Percentiles rank a stretch among this genome's conserved stretches.
Evolutionary conservation across 1,140 invertebrate genomes (phyloP).

Genomic region (Atta colombica): DNA sequence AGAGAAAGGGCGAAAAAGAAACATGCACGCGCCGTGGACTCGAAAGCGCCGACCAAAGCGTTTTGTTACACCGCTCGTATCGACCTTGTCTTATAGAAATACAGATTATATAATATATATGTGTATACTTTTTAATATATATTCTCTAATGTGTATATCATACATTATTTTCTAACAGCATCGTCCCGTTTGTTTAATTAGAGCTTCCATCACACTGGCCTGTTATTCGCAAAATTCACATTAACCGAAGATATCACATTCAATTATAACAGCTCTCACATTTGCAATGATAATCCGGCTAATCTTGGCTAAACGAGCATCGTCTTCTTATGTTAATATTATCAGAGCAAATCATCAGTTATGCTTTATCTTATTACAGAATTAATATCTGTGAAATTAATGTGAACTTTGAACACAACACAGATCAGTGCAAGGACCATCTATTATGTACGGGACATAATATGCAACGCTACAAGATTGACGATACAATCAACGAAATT

Average conservation of each 20-base stretch:
- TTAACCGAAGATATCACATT: not conserved
- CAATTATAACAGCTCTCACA: not conserved
- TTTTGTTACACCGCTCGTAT: conserved; percentile 78
- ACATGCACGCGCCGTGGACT: conserved; percentile 77
- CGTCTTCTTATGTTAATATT: conserved; percentile 58
- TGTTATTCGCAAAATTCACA: conserved; percentile 44
- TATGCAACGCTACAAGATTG: not conserved
- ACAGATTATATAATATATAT: conserved; percentile 37
- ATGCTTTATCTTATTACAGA: conserved; percentile 37
- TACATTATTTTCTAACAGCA: conserved; percentile 65
- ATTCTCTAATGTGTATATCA: conserved; percentile 13
- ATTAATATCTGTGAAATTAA: conserved; percentile 37
- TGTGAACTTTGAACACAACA: conserved; percentile 38
- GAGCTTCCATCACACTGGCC: not conserved
- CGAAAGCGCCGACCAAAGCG: conserved; percentile 78
- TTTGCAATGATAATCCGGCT: conserved; percentile 24
- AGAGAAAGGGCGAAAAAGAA: conserved; percentile 67
- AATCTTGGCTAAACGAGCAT: conserved; percentile 2
- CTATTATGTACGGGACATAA: conserved; percentile 20
- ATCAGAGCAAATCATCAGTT: conserved; percentile 31
- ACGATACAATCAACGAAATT: conserved; percentile 10
- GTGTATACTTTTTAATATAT: not conserved
- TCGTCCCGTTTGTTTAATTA: conserved; percentile 26
- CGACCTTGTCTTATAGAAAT: conserved; percentile 49
- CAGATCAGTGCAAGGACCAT: conserved; percentile 19